Base-by-base conservation (phyloP, 2,113 vertebrate genomes). In the Nerophis lumbriciformis region DNA sequence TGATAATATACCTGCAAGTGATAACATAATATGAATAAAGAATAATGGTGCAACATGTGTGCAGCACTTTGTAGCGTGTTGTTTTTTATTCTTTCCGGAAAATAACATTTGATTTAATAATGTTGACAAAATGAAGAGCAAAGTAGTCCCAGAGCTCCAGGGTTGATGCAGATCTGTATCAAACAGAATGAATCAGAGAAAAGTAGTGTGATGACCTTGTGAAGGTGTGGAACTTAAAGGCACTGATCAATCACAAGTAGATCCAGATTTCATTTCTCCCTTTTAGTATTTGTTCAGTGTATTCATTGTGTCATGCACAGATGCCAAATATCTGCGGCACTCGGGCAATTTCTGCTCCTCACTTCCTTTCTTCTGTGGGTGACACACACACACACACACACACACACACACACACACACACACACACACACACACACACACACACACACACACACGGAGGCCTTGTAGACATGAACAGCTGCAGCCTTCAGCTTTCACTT, bases 401-500 rank as follows among this genome's bases (percentile, higher is more conserved):
- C 28, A 28, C 28, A 28, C 28, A 28, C 28, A 28, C 28, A 28
- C 28, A 28, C 28, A 28, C 28, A 28, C 28, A 28, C 28, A 28
- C 28, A 59, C 73, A 75, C 55, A 64, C 63, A 54, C 58, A 59
- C 72, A 75, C 55, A 54, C 28, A 3, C 28, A 28, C 28, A 3
- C 28, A 28, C 28, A 57, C 73, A 76, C 55, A 64, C 63, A 57
- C 60, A 59, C 73, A 76, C 55, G 52, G 63, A 69, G 73, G 67
- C 75, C 80, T 80, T 83, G 76, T 76, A 86, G 79, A 86, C 79
- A 77, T 77, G 77, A 81, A 83, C 84, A 88, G 86, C 84, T 86
- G 82, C 70, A 50, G 56, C 71, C 79, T 54, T 75, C 64, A 62
- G 78, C 79, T 86, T 83, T 86, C 86, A 83, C 84, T 88, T 88